A percentile compares a stretch with the other conserved stretches of the same genome.
phyloP scores from a whole-genome alignment of 2,888 invertebrate genomes.

The Lobophora halterata region DNA sequence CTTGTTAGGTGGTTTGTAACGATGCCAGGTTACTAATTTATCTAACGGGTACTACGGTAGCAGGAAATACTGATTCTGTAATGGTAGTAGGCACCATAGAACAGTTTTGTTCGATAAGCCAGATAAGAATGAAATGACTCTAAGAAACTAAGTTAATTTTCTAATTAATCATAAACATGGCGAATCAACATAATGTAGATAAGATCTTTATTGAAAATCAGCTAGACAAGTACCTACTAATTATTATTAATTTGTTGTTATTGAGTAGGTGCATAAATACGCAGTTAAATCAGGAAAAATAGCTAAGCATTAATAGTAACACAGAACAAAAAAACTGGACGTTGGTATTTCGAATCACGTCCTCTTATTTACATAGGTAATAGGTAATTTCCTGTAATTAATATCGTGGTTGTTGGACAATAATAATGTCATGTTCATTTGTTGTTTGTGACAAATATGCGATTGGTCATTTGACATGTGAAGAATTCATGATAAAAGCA shows the following conservation, averaged over 20 bases:
- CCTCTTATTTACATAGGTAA: slow-evolving; percentile 26
- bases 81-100: too few relatives aligned
- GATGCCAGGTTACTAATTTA: slow-evolving; percentile 63
- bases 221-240: too few relatives aligned
- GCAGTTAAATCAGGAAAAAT: slow-evolving; percentile 7
- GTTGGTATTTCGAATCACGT: slow-evolving; percentile 11
- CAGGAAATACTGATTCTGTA: neutral
- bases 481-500: too few relatives aligned
- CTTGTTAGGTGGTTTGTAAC: slow-evolving; percentile 70
- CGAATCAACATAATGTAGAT: too few relatives aligned
- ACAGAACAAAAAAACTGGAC: slow-evolving; percentile 9
- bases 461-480: too few relatives aligned
- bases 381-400: slow-evolving; percentile 26
- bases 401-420: neutral
- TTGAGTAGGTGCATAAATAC: neutral
- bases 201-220: too few relatives aligned
- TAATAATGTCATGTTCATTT: slow-evolving; percentile 3
- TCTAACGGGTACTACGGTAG: slow-evolving; percentile 33
- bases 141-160: too few relatives aligned
- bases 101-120: too few relatives aligned
- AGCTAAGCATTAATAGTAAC: neutral
- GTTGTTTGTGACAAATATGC: too few relatives aligned
- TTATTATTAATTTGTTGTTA: neutral
- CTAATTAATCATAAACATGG: too few relatives aligned
- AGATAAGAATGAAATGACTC: too few relatives aligned